phyloP scores from a whole-genome alignment of 2,888 invertebrate genomes.

The Neuroscelio doddi region DNA sequence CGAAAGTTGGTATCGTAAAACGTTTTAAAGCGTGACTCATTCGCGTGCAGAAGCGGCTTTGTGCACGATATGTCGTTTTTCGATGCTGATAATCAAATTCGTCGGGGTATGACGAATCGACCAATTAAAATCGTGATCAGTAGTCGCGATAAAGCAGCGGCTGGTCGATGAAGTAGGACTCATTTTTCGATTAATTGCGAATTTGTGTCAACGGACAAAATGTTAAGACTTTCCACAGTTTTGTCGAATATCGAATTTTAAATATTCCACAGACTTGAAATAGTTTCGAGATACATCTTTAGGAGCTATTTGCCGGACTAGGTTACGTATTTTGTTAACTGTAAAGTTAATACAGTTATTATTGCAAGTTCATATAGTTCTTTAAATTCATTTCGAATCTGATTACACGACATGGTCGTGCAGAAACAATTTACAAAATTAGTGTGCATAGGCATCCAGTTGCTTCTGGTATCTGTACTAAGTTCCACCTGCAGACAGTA shows the following conservation, averaged over 20 bases:
- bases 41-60: conserved; percentile 60
- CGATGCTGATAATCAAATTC: conserved; percentile 70
- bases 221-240: too few relatives aligned
- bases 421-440: too few relatives aligned
- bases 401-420: too few relatives aligned
- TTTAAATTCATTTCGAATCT: too few relatives aligned
- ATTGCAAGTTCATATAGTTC: too few relatives aligned
- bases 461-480: conserved; percentile 3
- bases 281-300: too few relatives aligned
- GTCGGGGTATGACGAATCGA: conserved; percentile 71
- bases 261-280: too few relatives aligned
- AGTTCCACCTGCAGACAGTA: conserved; percentile 39
- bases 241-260: too few relatives aligned
- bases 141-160: conserved; percentile 63
- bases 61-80: conserved; percentile 63
- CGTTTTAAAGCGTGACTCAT: conserved; percentile 68
- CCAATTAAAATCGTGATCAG: conserved; percentile 71
- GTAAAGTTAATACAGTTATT: too few relatives aligned
- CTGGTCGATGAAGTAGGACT: conserved; percentile 59
- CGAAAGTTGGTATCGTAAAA: conserved; percentile 48
- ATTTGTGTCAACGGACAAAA: conserved; percentile 19
- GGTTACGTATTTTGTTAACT: not conserved
- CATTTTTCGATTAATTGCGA: conserved; percentile 53
- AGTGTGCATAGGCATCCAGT: conserved; percentile 29
- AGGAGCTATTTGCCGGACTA: not conserved